Conservation (phyloP, 2,888 invertebrate species). For the Acrobasis repandana region DNA sequence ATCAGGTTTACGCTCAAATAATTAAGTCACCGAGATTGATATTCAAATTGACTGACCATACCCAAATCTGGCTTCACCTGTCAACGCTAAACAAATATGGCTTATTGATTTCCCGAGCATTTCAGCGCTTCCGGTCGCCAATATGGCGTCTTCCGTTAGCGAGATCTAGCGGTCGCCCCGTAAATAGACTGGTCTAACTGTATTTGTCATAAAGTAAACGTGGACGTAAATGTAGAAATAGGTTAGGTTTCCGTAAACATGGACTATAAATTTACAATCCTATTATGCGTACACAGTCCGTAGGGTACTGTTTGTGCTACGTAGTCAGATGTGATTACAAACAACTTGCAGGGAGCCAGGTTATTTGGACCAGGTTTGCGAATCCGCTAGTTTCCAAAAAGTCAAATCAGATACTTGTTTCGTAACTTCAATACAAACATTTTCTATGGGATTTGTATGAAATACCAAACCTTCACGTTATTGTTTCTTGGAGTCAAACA, state of each 20-base stretch:
- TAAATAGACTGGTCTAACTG: slow-evolving; percentile 25
- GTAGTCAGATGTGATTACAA: no score
- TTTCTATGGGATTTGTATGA: no score
- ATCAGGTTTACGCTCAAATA: not conserved
- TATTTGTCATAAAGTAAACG: slow-evolving; percentile 6
- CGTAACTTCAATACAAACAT: no score
- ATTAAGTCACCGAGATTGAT: not conserved
- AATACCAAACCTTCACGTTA: no score
- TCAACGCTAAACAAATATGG: slow-evolving; percentile 22
- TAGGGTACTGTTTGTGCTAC: no score
- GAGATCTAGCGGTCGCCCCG: slow-evolving; percentile 28
- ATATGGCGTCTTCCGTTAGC: slow-evolving; percentile 23
- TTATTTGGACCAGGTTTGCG: no score
- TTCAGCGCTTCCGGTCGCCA: slow-evolving; percentile 28
- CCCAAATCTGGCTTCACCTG: slow-evolving; percentile 4
- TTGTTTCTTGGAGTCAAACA: no score
- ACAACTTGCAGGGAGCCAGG: no score
- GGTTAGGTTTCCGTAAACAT: slow-evolving; percentile 14
- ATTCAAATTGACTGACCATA: not conserved
- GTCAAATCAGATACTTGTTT: no score
- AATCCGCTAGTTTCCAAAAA: no score
- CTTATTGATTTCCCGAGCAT: slow-evolving; percentile 19
- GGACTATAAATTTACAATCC: no score
- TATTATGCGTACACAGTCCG: no score
- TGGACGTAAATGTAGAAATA: slow-evolving; percentile 15